These are phyloP conservation scores for Hoplodrina ambigua DNA, from an alignment of 2,888 invertebrate species.

Conservation along the genomic window DNA sequence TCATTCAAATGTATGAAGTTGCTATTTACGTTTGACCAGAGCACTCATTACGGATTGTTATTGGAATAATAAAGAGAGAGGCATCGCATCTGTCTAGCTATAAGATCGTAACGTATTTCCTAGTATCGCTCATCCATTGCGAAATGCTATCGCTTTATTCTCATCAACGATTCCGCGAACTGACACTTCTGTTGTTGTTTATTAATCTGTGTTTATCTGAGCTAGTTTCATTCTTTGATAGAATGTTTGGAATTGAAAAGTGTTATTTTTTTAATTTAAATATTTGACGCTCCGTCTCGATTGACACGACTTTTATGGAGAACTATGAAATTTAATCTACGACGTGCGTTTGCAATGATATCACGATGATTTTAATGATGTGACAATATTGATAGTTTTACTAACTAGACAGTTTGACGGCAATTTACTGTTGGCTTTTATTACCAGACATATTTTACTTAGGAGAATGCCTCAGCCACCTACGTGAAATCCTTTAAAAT, in stretches of 20 bases:
- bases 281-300: constrained; percentile 58
- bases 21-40: constrained; percentile 90
- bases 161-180: constrained; percentile 82
- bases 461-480: constrained; percentile 46
- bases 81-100: constrained; percentile 85
- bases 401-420: constrained; percentile 53
- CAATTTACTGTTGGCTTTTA: constrained; percentile 63
- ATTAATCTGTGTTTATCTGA: constrained; percentile 86
- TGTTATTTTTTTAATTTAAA: constrained; percentile 66
- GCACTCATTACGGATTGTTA: constrained; percentile 90
- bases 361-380: constrained; percentile 54
- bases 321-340: constrained; percentile 49
- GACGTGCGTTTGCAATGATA: constrained; percentile 14
- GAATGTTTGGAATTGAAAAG: constrained; percentile 72
- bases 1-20: constrained; percentile 90
- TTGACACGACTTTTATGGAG: constrained; percentile 54
- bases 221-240: constrained; percentile 75
- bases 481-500: constrained; percentile 59
- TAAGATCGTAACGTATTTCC: constrained; percentile 85
- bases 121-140: constrained; percentile 84
- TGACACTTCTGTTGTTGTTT: constrained; percentile 87
- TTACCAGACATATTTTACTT: constrained; percentile 57
- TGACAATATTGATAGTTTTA: constrained; percentile 56
- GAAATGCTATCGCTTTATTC: constrained; percentile 87
- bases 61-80: constrained; percentile 89